Conservation (phyloP, 2,113 vertebrate genomes). For the Alaudala cheleensis region DNA sequence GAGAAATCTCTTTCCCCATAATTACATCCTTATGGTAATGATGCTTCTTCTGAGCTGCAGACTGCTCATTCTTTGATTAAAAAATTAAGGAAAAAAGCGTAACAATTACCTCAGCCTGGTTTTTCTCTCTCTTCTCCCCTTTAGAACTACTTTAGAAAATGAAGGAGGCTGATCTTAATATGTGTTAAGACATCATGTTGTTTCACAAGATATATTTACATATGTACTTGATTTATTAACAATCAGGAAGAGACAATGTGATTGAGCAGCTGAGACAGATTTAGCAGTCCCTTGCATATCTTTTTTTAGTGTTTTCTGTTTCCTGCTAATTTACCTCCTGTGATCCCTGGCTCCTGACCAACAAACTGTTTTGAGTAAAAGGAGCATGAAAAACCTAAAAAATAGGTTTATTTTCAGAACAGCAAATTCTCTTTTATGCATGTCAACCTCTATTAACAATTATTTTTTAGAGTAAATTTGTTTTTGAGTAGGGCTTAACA, state of each 20-base stretch:
- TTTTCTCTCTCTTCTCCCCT: neutral
- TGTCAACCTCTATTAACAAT: neutral
- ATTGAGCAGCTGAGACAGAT: constrained; percentile 27
- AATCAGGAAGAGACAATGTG: neutral
- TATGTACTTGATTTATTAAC: constrained; percentile 14
- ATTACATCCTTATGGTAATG: constrained; percentile 55
- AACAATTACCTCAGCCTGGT: neutral
- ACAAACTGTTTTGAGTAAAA: constrained; percentile 7
- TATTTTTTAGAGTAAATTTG: neutral
- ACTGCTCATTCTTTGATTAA: constrained; percentile 19
- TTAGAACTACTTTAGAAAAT: neutral
- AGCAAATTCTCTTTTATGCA: neutral
- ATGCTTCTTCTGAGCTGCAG: constrained; percentile 22
- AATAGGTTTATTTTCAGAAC: neutral
- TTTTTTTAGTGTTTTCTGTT: constrained; percentile 55
- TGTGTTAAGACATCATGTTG: neutral
- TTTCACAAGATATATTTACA: constrained; percentile 8
- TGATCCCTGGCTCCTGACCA: neutral
- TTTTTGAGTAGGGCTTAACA: neutral
- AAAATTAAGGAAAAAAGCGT: neutral
- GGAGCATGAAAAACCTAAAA: neutral
- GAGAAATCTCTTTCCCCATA: neutral
- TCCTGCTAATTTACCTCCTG: constrained; percentile 58
- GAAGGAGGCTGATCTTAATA: neutral
- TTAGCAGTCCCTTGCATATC: constrained; percentile 32